These are phyloP conservation scores for Spheniscus mendiculus DNA, from an alignment of 2,113 vertebrate species.

Conservation along the genomic window DNA sequence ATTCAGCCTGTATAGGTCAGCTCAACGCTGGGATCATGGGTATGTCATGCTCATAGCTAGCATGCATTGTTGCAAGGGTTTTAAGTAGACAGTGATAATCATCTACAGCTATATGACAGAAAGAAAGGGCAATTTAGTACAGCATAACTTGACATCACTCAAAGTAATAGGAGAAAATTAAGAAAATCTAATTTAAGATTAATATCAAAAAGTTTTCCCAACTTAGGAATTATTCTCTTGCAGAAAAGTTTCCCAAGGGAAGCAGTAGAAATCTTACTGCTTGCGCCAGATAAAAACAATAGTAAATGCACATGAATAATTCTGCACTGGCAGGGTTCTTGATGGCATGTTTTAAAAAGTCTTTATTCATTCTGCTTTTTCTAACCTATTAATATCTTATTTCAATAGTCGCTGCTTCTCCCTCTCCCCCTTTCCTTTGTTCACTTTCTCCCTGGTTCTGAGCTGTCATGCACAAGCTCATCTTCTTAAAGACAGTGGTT, in stretches of 20 bases:
- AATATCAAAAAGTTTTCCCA: constrained; percentile 19
- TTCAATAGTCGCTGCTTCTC: constrained; percentile 28
- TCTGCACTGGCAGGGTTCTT: constrained; percentile 28
- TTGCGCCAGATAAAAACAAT: constrained; percentile 45
- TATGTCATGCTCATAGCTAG: not conserved
- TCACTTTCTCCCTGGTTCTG: constrained; percentile 7
- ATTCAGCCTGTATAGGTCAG: not conserved
- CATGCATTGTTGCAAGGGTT: not conserved
- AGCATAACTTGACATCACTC: constrained; percentile 2
- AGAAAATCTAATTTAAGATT: constrained; percentile 41
- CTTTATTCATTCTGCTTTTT: constrained; percentile 48
- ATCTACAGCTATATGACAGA: not conserved
- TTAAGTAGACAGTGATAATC: not conserved
- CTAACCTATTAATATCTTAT: constrained; percentile 61
- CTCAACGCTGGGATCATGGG: not conserved
- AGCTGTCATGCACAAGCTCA: constrained; percentile 47
- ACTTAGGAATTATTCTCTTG: not conserved
- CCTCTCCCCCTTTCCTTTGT: constrained; percentile 37
- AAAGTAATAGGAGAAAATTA: constrained; percentile 3
- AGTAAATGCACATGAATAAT: constrained; percentile 54
- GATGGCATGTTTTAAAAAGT: constrained; percentile 39
- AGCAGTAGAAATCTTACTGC: not conserved
- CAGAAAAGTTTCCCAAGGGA: constrained; percentile 5
- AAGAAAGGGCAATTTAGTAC: not conserved
- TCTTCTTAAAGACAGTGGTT: constrained; percentile 39